Base-by-base conservation (phyloP, 2,797 vertebrate genomes). In the Leucoraja ocellata region DNA sequence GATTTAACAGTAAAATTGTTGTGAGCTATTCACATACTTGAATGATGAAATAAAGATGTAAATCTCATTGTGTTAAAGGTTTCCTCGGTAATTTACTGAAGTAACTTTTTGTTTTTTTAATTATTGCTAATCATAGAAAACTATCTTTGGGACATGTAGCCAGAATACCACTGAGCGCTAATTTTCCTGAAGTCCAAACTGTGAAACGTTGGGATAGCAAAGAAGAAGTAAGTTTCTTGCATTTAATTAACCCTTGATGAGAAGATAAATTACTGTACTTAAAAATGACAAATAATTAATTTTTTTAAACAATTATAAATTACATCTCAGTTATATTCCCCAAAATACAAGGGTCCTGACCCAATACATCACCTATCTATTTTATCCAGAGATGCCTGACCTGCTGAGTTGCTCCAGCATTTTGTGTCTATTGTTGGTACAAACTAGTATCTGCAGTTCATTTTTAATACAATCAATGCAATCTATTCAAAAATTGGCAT, bases 121-220 rank as follows among this genome's bases (percentile, higher is more conserved):
- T 79, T 36, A 76, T 93, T 74, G 7, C 77, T 93, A 74, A 83
- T 39, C 65, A 78, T 93, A 99, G 99, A 96, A 98, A 98, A 94
- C 97, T 99, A 0, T 99, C 98, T 0, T 97, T 99, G 14, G 98
- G 98, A 28, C 98, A 98, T 1, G 98, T 98, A 13, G 99, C 98
- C 0, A 99, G 98, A 1, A 96, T 98, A 77, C 97, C 98, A 0
- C 96, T 99, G 2, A 97, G 97, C 91, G 97, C 97, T 0, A 91
- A 94, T 93, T 97, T 99, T 95, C 98, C 99, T 68, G 97, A 97
- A 95, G 97, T 99, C 94, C 93, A 96, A 91, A 28, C 94, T 4
- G 97, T 97, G 16, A 98, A 98, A 94, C 94, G 97, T 1, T 99
- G 99, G 99, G 98, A 99, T 36, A 98, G 98, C 94, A 98, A 98